A percentile compares a stretch with the other conserved stretches of the same genome.
Conservation (phyloP, 2,888 invertebrate genomes). For the Peribatodes rhomboidaria region DNA sequence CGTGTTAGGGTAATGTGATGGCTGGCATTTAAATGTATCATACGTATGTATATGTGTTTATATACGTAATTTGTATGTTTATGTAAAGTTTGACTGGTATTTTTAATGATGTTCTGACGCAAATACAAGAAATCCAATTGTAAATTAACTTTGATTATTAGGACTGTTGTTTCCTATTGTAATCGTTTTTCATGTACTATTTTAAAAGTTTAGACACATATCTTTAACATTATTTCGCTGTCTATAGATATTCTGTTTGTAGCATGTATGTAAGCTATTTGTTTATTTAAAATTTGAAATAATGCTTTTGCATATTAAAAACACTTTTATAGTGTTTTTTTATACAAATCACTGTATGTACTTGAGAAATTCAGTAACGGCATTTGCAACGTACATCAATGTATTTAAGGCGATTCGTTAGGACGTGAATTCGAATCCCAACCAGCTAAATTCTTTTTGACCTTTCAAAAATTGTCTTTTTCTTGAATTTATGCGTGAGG, state of each 20-base stretch:
- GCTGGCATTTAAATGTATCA: conserved; percentile 32
- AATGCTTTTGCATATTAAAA: neutral
- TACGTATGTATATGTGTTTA: conserved; percentile 22
- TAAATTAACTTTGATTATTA: neutral
- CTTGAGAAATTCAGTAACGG: neutral
- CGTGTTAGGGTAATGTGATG: conserved; percentile 27
- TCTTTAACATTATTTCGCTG: neutral
- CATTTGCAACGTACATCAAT: no score
- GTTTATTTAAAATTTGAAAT: no score
- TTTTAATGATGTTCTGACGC: conserved; percentile 14
- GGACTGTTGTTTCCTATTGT: neutral
- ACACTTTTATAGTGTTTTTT: neutral
- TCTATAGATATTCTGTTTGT: neutral
- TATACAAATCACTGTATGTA: neutral
- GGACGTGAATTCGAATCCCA: no score
- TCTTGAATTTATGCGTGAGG: neutral
- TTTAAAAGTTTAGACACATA: neutral
- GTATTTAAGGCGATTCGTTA: no score
- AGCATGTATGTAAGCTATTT: no score
- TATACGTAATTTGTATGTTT: conserved; percentile 25
- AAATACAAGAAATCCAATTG: neutral
- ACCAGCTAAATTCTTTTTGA: no score
- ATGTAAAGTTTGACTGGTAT: conserved; percentile 32
- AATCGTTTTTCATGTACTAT: neutral
- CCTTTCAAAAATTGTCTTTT: neutral